Base-by-base conservation (phyloP, 2,797 vertebrate genomes). In the Acrocephalus scirpaceus region DNA sequence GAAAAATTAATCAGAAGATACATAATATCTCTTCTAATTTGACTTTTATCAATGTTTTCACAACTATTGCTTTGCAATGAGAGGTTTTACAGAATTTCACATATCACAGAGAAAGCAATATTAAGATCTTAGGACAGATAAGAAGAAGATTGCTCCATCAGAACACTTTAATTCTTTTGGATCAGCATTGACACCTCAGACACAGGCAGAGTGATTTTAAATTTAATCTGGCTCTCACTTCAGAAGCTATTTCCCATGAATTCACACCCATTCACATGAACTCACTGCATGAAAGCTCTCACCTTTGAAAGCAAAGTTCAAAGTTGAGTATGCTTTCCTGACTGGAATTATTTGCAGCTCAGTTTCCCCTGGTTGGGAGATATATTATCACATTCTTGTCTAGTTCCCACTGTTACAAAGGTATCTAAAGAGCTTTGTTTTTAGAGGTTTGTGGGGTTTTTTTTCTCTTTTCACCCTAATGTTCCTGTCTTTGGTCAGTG, bases 281-380 rank as follows among this genome's bases (percentile, higher is more conserved):
- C 25, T 87, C 50, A 15, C 38, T 60, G 44, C 7, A 0, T 86
- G 83, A 87, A 87, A 93, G 19, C 61, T 89, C 64, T 93, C 78
- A 91, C 56, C 74, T 94, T 85, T 87, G 75, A 82, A 96, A 95
- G 57, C 19, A 61, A 85, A 94, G 88, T 89, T 93, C 86, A 87
- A 80, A 91, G 72, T n/a, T 83, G 72, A 82, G 16, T 75, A 34
- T 10, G 2, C 15, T 83, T 96, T 96, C 87, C 91, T 86, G 78
- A 51, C 38, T 91, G 75, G 50, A 86, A 90, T 58, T 87, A 75
- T 86, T 84, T 86, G 67, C 50, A 72, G 14, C 56, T 94, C 40
- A 42, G 9, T 89, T 95, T 93, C 60, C 67, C 30, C 72, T 5
- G 2, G 16, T 9, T 86, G 54, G 11, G 51, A 91, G 51, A 77